Evolutionary conservation across 2,797 vertebrate genomes (phyloP).

Genomic region (Myotis planiceps): DNA sequence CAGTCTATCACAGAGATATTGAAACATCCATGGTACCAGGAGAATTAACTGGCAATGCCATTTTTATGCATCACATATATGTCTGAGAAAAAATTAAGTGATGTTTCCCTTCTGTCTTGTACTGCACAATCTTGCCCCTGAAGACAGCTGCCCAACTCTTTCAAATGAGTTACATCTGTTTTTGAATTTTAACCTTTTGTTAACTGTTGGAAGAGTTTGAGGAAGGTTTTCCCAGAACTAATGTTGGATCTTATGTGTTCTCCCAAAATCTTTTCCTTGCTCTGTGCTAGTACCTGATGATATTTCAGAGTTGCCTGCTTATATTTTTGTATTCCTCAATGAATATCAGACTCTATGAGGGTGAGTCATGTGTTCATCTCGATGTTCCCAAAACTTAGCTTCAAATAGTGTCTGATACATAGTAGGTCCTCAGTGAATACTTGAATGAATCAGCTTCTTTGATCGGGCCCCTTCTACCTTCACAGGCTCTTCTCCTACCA

Average conservation of each 20-base stretch:
- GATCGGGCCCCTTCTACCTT: background rate
- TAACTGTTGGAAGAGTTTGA: background rate
- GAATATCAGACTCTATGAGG: background rate
- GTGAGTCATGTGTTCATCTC: background rate
- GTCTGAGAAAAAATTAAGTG: background rate
- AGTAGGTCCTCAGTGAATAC: background rate
- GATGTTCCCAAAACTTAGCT: background rate
- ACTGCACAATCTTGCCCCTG: background rate
- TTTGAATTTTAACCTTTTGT: slow-evolving; percentile 18
- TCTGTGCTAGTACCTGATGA: background rate
- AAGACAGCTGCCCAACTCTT: background rate
- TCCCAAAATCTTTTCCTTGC: background rate
- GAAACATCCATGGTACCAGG: background rate
- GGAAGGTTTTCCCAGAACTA: background rate
- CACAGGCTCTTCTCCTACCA: background rate
- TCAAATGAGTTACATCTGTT: background rate
- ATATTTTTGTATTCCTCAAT: background rate
- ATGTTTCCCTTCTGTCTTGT: background rate
- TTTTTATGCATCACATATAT: background rate
- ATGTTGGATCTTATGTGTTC: background rate
- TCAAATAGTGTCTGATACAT: background rate
- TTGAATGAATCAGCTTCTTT: background rate
- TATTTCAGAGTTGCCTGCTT: background rate
- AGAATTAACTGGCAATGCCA: background rate
- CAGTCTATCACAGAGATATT: background rate